A percentile compares a stretch with the other conserved stretches of the same genome.
Conservation (phyloP, 2,797 vertebrate genomes). For the Fistularia tabacaria region DNA sequence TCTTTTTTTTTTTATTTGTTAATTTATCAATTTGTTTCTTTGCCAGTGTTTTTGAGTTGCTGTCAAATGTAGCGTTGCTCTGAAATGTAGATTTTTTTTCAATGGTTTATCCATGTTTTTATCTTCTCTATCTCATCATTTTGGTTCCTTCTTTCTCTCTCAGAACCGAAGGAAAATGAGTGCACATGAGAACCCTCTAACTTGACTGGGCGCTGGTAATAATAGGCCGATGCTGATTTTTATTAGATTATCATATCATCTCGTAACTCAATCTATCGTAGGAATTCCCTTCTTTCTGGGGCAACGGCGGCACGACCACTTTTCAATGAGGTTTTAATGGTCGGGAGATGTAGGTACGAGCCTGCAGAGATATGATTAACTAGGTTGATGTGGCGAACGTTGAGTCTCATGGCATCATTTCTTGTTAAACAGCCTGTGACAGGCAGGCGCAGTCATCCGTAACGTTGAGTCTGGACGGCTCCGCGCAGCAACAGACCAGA, state of each 20-base stretch:
- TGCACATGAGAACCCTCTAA: slow-evolving; percentile 44
- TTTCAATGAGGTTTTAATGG: slow-evolving; percentile 3
- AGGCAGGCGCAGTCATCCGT: slow-evolving; percentile 26
- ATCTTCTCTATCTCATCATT: slow-evolving; percentile 2
- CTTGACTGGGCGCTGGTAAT: slow-evolving; percentile 31
- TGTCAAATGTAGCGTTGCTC: too few species aligned
- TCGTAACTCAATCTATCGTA: slow-evolving; percentile 35
- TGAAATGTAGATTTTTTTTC: too few species aligned
- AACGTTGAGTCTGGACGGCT: slow-evolving; percentile 33
- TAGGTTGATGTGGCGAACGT: neutral
- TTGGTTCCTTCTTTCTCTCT: slow-evolving; percentile 6
- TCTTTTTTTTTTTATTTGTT: too few species aligned
- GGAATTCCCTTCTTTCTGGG: slow-evolving; percentile 24
- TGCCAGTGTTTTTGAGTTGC: too few species aligned
- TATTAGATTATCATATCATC: slow-evolving; percentile 48
- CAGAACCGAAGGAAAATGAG: slow-evolving; percentile 17
- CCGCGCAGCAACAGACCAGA: slow-evolving; percentile 22
- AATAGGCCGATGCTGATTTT: slow-evolving; percentile 33
- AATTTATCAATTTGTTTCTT: too few species aligned
- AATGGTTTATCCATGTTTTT: neutral
- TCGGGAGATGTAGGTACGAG: neutral
- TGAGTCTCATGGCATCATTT: slow-evolving; percentile 21
- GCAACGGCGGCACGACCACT: neutral
- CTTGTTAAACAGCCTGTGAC: slow-evolving; percentile 35
- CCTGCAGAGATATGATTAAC: slow-evolving; percentile 20